These are phyloP conservation scores for Chaenodraco wilsoni DNA, from an alignment of 2,797 vertebrate genomes.

Conservation along the genomic window DNA sequence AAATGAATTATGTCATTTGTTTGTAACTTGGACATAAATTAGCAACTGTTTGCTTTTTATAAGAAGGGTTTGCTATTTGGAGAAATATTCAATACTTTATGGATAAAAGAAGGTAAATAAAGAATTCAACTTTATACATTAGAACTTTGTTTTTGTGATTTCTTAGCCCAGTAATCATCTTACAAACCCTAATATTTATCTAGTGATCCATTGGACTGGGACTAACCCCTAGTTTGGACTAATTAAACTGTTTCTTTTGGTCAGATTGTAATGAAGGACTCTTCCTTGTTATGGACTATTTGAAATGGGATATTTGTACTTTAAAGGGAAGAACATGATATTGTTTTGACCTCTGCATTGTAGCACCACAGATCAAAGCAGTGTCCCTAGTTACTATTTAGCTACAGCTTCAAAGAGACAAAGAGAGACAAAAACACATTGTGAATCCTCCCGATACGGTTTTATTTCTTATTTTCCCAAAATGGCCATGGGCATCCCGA, in stretches of 20 bases:
- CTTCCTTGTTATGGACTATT: too few species aligned
- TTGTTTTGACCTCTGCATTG: neutral
- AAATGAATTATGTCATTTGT: neutral
- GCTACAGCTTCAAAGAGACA: slow-evolving; percentile 35
- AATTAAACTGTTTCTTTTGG: too few species aligned
- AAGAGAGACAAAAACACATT: slow-evolving; percentile 45
- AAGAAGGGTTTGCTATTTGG: too few species aligned
- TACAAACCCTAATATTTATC: too few species aligned
- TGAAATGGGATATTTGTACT: too few species aligned
- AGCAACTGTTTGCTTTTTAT: too few species aligned
- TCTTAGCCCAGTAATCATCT: too few species aligned
- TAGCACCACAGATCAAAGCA: neutral
- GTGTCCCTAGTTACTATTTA: neutral
- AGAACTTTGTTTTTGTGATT: neutral
- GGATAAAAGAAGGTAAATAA: neutral
- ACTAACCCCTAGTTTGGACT: too few species aligned
- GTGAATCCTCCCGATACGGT: slow-evolving; percentile 56
- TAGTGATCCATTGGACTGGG: too few species aligned
- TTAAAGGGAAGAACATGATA: neutral
- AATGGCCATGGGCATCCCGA: slow-evolving; percentile 26
- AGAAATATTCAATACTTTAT: too few species aligned
- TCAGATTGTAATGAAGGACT: too few species aligned
- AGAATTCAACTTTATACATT: neutral
- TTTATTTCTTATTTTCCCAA: slow-evolving; percentile 45
- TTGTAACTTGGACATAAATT: neutral